Evolutionary conservation across 2,797 vertebrate species (phyloP), one percentile per base, ranked within the genome.

Genomic region (Natrix natrix): DNA sequence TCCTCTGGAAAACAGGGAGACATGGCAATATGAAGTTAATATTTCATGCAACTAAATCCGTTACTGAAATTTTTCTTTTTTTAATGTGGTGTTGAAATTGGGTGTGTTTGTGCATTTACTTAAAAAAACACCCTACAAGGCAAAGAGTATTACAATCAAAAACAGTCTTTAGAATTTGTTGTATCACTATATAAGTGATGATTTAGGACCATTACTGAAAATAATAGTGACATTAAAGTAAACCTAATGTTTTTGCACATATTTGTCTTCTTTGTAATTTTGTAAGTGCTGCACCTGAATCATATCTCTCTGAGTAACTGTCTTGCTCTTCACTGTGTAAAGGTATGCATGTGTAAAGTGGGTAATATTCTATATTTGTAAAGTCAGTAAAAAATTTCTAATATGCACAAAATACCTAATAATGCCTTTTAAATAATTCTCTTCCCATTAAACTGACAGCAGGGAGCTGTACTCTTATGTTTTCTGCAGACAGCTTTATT

Each of bases 321-420:
- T 90, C 59, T 28, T 26, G 94, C 26, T 95, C 96, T 96, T 93
- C 92, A 91, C 59, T 95, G 48, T 52, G 48, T 52, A 52, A 52
- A 7, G 89, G 94, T 94, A 90, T 90, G 92, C 95, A 90, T 96
- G 96, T 95, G 95, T 94, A 96, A 92, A 96, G 94, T 94, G 56
- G 74, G 95, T 97, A 96, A 97, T 96, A 96, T 97, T 28, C 61
- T 63, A 28, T 63, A 91, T 96, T 96, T 95, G 95, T 94, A 96
- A 92, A 96, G 93, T 94, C 60, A 83, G 95, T 97, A 96, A 97
- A 97, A 96, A 95, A 96, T 95, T 96, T 97, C 97, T 97, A 97
- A 92, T 94, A 94, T 2, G 86, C 95, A 93, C 90, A 91, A 95
- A 96, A 96, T 37, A 96, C 96, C 96, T 95, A 97, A 97, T 97